Conservation (phyloP, 1,140 invertebrate genomes). For the Myzus persicae region DNA sequence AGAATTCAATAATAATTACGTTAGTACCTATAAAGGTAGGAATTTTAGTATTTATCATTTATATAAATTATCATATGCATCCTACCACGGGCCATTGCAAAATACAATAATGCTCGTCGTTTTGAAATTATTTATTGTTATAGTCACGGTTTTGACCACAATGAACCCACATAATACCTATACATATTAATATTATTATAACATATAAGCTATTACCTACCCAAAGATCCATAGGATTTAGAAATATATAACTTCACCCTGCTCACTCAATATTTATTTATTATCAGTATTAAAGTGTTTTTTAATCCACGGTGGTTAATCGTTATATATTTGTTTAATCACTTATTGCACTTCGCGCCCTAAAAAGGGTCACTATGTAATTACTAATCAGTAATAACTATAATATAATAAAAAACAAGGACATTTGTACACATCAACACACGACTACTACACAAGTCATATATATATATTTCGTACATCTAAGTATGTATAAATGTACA, state of each 20-base stretch:
- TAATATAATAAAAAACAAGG: background rate
- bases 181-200: too few species aligned
- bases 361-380: background rate
- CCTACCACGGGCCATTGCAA: too few species aligned
- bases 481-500: background rate
- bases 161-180: too few species aligned
- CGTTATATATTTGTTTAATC: background rate
- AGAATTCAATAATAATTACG: too few species aligned
- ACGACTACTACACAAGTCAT: background rate
- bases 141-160: too few species aligned
- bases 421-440: background rate
- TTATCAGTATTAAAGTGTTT: background rate
- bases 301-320: too few species aligned
- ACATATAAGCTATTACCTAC: background rate
- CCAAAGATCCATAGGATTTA: background rate
- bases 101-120: too few species aligned
- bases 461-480: background rate
- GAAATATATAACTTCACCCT: background rate
- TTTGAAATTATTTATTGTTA: too few species aligned
- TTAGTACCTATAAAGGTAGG: background rate
- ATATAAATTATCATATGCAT: too few species aligned
- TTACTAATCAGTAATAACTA: background rate
- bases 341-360: background rate
- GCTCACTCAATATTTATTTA: background rate
- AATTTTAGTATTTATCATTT: too few species aligned